Evolutionary conservation across 1,140 invertebrate species (phyloP), one percentile per base, ranked within the genome.

Genomic region (Littorina saxatilis): DNA sequence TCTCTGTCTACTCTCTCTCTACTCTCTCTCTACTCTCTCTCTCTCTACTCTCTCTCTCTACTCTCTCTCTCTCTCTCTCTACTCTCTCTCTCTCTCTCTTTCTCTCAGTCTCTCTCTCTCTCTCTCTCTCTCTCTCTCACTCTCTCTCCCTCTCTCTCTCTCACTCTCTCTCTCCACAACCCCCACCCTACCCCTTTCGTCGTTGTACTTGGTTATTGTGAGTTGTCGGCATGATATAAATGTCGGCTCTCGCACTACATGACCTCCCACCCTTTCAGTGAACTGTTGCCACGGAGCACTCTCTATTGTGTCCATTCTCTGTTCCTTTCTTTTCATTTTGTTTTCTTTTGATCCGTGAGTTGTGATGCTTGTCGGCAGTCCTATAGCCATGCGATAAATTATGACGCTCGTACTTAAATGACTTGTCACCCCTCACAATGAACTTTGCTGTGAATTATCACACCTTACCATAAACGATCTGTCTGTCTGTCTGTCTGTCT

Each of bases 401-500:
- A n/a, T n/a, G n/a, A n/a, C n/a, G n/a, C n/a, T n/a, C n/a, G n/a
- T n/a, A n/a, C n/a, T n/a, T n/a, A n/a, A n/a, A n/a, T n/a, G n/a
- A n/a, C n/a, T n/a, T n/a, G n/a, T n/a, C n/a, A n/a, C n/a, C n/a
- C n/a, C n/a, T n/a, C n/a, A n/a, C n/a, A n/a, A n/a, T n/a, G n/a
- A n/a, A n/a, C n/a, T n/a, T n/a, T n/a, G n/a, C n/a, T n/a, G n/a
- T n/a, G n/a, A n/a, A n/a, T n/a, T n/a, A n/a, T n/a, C n/a, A n/a
- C n/a, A n/a, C n/a, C n/a, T n/a, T n/a, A n/a, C n/a, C n/a, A n/a
- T n/a, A n/a, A n/a, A n/a, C n/a, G n/a, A n/a, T 66, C 61, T 66
- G 27, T 63, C 63, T 80, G 40, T 72, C 78, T 79, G 35, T 79
- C 77, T 68, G 58, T 79, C 58, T 79, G 7, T 47, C 43, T 47